A percentile compares a stretch with the other conserved stretches of the same genome.
Conservation (phyloP, 2,113 vertebrate genomes). For the Poecilia latipinna region DNA sequence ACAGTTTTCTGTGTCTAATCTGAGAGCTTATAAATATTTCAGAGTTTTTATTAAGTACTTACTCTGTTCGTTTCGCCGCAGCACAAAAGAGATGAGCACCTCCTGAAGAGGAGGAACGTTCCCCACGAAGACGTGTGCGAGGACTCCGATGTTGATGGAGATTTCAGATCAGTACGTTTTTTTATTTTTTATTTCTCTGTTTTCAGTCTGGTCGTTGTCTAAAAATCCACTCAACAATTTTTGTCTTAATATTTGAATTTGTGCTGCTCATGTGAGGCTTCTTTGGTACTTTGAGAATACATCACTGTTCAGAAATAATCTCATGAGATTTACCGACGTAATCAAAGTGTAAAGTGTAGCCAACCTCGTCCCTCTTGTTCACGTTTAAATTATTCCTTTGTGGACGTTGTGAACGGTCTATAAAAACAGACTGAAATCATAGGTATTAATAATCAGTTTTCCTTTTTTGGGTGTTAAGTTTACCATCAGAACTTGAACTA, state of each 20-base stretch:
- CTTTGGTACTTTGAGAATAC: too few relatives aligned
- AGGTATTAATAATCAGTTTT: too few relatives aligned
- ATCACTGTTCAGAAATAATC: too few relatives aligned
- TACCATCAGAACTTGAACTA: neutral
- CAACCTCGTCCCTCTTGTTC: neutral
- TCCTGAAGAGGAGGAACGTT: conserved; percentile 96
- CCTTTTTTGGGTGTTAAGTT: neutral
- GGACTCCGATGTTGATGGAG: conserved; percentile 94
- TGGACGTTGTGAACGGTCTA: neutral
- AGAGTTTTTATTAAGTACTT: neutral
- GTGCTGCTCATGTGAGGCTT: too few relatives aligned
- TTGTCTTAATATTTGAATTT: neutral
- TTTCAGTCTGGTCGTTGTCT: neutral
- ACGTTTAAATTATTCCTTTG: neutral
- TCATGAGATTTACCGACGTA: too few relatives aligned
- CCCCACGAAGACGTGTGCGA: conserved; percentile 96
- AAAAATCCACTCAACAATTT: neutral
- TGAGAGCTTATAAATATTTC: neutral
- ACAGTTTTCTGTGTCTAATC: neutral
- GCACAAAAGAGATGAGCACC: conserved; percentile 98
- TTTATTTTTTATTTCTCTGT: neutral
- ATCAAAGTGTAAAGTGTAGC: too few relatives aligned
- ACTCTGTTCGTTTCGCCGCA: conserved; percentile 54
- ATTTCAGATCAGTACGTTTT: conserved; percentile 91
- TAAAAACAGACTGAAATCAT: neutral